These are phyloP conservation scores for Heloderma charlesbogerti DNA, from an alignment of 2,113 vertebrate species.

Conservation along the genomic window DNA sequence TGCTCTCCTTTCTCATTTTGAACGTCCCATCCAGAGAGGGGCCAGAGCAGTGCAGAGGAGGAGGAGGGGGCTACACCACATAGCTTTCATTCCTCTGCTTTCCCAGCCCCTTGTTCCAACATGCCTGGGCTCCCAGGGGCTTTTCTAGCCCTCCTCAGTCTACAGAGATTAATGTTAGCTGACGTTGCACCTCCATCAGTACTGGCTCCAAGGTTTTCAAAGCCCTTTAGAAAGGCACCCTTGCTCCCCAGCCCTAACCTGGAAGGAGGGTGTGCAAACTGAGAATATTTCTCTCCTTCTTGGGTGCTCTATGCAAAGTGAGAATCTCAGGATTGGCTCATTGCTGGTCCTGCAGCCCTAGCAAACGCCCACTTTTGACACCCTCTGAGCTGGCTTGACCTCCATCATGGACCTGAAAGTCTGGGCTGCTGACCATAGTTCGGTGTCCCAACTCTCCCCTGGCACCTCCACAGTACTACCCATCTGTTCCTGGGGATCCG, in stretches of 20 bases:
- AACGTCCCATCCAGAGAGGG: neutral
- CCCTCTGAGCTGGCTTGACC: neutral
- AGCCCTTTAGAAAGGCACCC: neutral
- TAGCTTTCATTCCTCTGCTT: slow-evolving; percentile 19
- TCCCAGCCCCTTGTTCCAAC: neutral
- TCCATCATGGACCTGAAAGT: neutral
- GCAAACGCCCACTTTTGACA: neutral
- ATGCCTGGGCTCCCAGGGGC: slow-evolving; percentile 7
- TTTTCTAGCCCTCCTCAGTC: neutral
- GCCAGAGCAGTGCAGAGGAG: neutral
- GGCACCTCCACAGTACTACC: neutral
- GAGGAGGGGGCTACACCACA: neutral
- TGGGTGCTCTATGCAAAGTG: neutral
- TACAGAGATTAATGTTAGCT: neutral
- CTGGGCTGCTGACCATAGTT: neutral
- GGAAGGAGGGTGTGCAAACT: neutral
- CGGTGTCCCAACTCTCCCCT: neutral
- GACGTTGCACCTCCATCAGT: neutral
- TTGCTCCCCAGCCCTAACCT: neutral
- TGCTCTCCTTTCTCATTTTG: neutral
- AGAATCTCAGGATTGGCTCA: neutral
- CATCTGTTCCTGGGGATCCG: neutral
- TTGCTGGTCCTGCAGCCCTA: neutral
- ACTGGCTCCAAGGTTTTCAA: neutral
- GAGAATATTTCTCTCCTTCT: neutral